Conservation (phyloP, 92 coral and sea anemone species). For the Siderastrea radians region DNA sequence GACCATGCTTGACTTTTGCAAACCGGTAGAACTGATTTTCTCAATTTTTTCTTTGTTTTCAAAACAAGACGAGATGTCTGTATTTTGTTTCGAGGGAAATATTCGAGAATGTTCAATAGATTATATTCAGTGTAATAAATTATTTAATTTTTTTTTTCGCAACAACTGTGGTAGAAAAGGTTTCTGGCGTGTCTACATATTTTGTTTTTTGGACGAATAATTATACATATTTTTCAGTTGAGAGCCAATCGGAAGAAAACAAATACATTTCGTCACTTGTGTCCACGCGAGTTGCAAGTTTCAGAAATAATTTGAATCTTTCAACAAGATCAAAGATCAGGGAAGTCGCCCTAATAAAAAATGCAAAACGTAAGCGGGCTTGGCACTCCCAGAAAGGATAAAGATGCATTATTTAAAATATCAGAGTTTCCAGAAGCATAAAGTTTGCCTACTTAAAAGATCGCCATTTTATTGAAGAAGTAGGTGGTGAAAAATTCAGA, state of each 20-base stretch:
- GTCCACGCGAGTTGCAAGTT: neutral
- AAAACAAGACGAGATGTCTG: neutral
- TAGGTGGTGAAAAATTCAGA: neutral
- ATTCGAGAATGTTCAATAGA: constrained; percentile 12
- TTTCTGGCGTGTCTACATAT: neutral
- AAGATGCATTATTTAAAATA: neutral
- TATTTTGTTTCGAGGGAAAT: neutral
- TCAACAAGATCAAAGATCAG: constrained; percentile 23
- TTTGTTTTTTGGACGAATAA: neutral
- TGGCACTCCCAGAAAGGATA: neutral
- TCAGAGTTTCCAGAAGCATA: too few relatives aligned
- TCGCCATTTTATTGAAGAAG: neutral
- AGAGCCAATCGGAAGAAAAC: neutral
- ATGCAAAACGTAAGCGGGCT: neutral
- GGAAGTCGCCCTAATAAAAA: constrained; percentile 10
- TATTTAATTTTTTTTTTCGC: neutral
- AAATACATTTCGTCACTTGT: neutral
- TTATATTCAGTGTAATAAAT: neutral
- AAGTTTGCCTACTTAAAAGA: neutral
- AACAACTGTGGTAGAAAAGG: neutral
- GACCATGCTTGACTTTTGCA: neutral
- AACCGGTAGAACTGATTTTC: neutral
- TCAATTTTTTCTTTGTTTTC: neutral
- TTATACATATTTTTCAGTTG: neutral
- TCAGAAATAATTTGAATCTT: constrained; percentile 13